Evolutionary conservation across 1,140 invertebrate genomes (phyloP), one percentile per base, ranked within the genome.

Genomic region (Argopecten irradians): DNA sequence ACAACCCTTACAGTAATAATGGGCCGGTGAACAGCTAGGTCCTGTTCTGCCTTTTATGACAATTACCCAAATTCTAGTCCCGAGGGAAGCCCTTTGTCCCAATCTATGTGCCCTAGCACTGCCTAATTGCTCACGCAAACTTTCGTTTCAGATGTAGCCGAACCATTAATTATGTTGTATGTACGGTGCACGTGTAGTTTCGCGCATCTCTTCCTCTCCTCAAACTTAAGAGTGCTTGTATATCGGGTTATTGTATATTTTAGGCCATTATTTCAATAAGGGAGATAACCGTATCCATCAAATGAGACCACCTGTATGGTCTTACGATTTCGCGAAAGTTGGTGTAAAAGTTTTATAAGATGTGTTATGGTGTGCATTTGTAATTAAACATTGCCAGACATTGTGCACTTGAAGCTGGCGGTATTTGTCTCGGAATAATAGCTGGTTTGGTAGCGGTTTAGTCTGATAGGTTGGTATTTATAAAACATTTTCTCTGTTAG

Each of bases 381-480:
- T 71, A 71, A 71, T 71, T 71, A 28, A 22, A 71, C 22, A 7
- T 8, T 71, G 55, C 55, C 55, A 71, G 55, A 71, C 55, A 71
- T 28, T 71, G 55, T 71, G 55, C 55, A 71, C 55, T 71, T 71
- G 55, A 71, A 71, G 55, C n/a, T 71, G 28, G 55, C 55, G n/a
- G 28, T n/a, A 71, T 71, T 71, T n/a, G 55, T 71, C 55, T 71
- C 55, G 55, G 55, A 71, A 71, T 71, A 71, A 71, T 71, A 71
- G 55, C 55, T 71, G 55, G 22, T 71, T 71, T 71, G 55, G 28
- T 71, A 5, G 55, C 22, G 28, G 28, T 71, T 71, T 71, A 71
- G 55, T 71, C 55, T 71, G 55, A 71, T 71, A n/a, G 55, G 55
- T 71, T 71, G 55, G 55, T 71, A 71, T 71, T 71, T 71, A 71